Percentiles rank a stretch among this genome's conserved stretches.
Evolutionary conservation across 2,113 vertebrate genomes (phyloP).

Genomic region (Gymnorhina tibicen): DNA sequence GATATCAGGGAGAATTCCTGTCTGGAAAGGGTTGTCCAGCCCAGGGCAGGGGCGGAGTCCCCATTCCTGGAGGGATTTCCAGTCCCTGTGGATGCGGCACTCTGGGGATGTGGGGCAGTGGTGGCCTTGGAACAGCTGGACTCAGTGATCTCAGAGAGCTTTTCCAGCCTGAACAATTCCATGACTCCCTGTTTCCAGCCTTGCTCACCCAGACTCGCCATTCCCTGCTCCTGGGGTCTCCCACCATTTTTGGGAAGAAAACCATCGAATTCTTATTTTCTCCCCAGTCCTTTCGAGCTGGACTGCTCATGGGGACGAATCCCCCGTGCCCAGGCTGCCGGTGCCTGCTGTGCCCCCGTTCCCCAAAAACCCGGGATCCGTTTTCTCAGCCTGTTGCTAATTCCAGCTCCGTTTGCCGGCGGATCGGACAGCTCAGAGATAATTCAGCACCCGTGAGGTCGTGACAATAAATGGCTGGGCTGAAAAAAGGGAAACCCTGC

Average conservation of each 20-base stretch:
- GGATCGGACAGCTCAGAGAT: neutral
- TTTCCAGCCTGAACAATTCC: neutral
- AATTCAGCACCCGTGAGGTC: neutral
- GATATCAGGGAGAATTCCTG: neutral
- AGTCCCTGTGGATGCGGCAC: neutral
- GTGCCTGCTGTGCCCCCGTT: neutral
- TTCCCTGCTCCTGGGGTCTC: neutral
- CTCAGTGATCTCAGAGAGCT: rapidly evolving
- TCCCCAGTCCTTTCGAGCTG: neutral
- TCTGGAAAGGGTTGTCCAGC: neutral
- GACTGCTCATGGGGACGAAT: neutral
- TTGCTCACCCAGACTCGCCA: neutral
- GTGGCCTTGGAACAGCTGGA: neutral
- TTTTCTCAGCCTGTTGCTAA: neutral
- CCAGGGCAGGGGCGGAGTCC: rapidly evolving
- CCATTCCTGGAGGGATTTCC: neutral
- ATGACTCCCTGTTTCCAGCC: neutral
- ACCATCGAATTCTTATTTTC: neutral
- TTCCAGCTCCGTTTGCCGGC: neutral
- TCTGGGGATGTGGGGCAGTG: neutral
- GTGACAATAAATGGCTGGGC: neutral
- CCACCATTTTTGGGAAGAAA: neutral
- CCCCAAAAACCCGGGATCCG: neutral
- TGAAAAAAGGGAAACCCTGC: neutral
- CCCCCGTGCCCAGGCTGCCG: neutral